Evolutionary conservation across 2,113 vertebrate species (phyloP), one percentile per base, ranked within the genome.

Genomic region (Romanogobio albipinnatus): DNA sequence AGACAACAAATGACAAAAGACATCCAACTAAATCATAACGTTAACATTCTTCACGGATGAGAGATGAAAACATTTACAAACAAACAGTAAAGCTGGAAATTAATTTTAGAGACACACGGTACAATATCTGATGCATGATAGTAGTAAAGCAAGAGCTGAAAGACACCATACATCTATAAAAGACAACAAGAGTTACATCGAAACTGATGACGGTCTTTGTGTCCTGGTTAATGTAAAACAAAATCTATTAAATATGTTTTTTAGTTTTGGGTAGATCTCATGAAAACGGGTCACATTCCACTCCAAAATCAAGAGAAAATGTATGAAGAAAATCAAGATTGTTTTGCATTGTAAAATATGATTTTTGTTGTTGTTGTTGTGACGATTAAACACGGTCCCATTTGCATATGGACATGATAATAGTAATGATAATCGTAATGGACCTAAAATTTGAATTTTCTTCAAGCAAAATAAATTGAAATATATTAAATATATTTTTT

Each of bases 61-160:
- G 66, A 86, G 82, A 90, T 71, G 83, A 81, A 62, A 80, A 89
- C 70, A 8, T 15, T 33, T 51, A 84, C 47, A 39, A 76, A 88
- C 81, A 84, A 66, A 81, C 59, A 36, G 24, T 68, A 73, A 71
- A n/a, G 58, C 66, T 59, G 49, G 62, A 84, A 82, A 70, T 82
- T 43, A 58, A 84, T 80, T 75, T 22, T 33, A 76, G 61, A 81
- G 49, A 86, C 71, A 47, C 61, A 66, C 7, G 26, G 77, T 36
- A 81, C 71, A 64, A 29, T 5, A 76, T 71, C 39, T 61, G 26
- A 79, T 24, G 62, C 5, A 43, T 53, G 56, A 53, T 53, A 9
- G 36, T 47, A 17, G 14, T 24, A 15, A 59, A 79, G 15, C 15
- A 71, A 79, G 75, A 85, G 59, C 49, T 62, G 45, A 13, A 62